Conservation (phyloP, 2,797 vertebrate species). For the Balearica regulorum region DNA sequence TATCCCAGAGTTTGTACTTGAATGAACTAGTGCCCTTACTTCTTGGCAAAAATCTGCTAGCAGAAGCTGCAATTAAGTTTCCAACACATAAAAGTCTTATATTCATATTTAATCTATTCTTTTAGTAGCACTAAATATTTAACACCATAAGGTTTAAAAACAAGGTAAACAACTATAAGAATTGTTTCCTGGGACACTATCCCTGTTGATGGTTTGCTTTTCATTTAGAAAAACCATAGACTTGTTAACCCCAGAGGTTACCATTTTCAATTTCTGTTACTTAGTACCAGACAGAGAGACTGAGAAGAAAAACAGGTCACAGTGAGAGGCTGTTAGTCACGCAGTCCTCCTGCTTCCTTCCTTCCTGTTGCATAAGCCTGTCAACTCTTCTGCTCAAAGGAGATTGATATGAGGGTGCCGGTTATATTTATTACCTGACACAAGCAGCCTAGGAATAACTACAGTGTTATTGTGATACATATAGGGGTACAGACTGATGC, state of each 20-base stretch:
- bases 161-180: background rate
- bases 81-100: background rate
- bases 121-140: background rate
- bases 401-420: background rate
- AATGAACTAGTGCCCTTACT: background rate
- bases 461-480: fast-evolving
- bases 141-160: background rate
- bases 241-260: background rate
- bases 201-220: background rate
- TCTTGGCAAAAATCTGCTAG: background rate
- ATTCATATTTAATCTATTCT: background rate
- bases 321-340: background rate
- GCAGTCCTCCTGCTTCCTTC: background rate
- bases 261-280: background rate
- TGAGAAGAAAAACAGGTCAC: background rate
- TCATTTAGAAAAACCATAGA: background rate
- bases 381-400: background rate
- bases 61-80: background rate
- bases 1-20: background rate
- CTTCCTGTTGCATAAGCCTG: background rate
- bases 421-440: background rate
- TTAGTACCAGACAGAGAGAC: background rate
- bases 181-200: background rate
- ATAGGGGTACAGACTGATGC: background rate
- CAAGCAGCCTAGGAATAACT: background rate